Evolutionary conservation across 2,797 vertebrate species (phyloP).

Genomic region (Morus bassanus): DNA sequence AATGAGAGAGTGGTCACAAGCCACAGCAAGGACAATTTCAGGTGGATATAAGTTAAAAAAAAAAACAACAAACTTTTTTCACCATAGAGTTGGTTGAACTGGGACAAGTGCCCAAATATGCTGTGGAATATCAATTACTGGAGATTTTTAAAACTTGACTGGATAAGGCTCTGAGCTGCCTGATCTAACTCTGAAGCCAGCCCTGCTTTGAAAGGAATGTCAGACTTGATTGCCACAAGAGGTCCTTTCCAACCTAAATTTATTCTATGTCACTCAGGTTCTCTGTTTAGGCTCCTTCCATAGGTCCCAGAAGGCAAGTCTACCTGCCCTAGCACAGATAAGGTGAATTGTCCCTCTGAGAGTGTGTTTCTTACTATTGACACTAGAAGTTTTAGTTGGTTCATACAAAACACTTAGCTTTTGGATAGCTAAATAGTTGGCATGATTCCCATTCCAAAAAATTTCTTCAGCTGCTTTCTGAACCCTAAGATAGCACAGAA

Average conservation of each 20-base stretch:
- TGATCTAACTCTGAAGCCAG: not conserved
- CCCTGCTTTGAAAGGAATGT: not conserved
- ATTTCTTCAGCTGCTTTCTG: not conserved
- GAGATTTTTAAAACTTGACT: not conserved
- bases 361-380: not conserved
- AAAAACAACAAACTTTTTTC: not conserved
- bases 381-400: not conserved
- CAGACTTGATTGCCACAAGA: not conserved
- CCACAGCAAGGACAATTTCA: not conserved
- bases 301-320: not conserved
- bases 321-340: not conserved
- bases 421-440: not conserved
- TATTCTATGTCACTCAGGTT: not conserved
- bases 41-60: not conserved
- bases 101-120: not conserved
- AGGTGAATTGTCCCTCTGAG: not conserved
- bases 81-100: not conserved
- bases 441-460: not conserved
- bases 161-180: not conserved
- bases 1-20: not conserved
- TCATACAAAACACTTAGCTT: not conserved
- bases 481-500: not conserved
- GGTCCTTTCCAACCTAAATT: not conserved
- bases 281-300: not conserved
- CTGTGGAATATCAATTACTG: not conserved